These are phyloP conservation scores for Bembecia ichneumoniformis DNA, from an alignment of 2,888 invertebrate species.

Conservation along the genomic window DNA sequence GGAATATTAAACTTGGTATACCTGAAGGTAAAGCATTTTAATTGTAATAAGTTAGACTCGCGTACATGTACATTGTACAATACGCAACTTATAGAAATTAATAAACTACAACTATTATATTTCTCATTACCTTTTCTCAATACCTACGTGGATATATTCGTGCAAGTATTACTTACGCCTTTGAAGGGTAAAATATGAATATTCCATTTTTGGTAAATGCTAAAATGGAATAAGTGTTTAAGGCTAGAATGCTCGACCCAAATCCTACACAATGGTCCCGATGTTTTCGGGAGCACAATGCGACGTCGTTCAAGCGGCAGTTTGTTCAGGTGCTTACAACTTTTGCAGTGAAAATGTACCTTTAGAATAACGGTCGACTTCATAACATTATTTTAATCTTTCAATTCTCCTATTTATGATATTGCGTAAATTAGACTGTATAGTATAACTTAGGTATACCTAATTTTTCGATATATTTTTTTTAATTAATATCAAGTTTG, in stretches of 20 bases:
- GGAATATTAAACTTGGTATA: too few species aligned
- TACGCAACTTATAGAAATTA: too few species aligned
- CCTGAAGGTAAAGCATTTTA: too few species aligned
- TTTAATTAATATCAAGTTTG: background rate
- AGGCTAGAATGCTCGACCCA: conserved; percentile 48
- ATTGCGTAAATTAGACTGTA: background rate
- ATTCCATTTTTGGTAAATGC: background rate
- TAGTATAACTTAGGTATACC: background rate
- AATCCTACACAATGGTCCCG: conserved; percentile 42
- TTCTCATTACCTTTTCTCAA: too few species aligned
- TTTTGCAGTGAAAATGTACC: background rate
- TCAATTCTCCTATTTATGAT: background rate
- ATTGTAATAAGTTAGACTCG: too few species aligned
- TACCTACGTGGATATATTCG: too few species aligned
- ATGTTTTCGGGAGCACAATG: conserved; percentile 53
- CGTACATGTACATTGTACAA: too few species aligned
- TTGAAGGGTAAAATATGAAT: too few species aligned
- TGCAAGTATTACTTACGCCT: too few species aligned
- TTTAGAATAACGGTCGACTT: background rate
- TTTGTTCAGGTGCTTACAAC: conserved; percentile 1
- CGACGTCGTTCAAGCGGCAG: conserved; percentile 24
- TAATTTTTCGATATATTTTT: background rate
- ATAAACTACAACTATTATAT: too few species aligned
- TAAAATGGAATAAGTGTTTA: conserved; percentile 16
- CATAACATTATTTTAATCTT: background rate